Base-by-base conservation (phyloP, 2,113 vertebrate species). In the Stomatorhinus ivindoensis region DNA sequence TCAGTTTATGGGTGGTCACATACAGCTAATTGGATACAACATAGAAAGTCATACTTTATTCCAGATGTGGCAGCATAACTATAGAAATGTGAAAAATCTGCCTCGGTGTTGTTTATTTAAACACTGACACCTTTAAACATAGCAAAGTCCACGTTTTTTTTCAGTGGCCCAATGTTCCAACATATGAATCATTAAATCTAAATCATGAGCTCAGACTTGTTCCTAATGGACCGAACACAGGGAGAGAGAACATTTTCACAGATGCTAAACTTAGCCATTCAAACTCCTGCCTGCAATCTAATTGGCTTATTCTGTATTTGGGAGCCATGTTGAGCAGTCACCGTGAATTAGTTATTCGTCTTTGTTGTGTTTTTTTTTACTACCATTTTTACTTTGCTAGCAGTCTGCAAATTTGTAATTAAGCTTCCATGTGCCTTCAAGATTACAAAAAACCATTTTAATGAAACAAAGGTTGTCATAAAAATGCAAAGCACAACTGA, bases 271-370 rank as follows among this genome's bases (percentile, higher is more conserved):
- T 69, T 35, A 47, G 61, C 73, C 73, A 80, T 39, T 76, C 42
- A 73, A 50, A 35, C 58, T 69, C 42, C 39, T 47, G 39, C 44
- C 21, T 61, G 21, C 61, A 35, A 80, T 51, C 65, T 50, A 31
- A 88, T 88, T 88, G 65, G 65, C 61, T 39, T 42, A 69, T n/a
- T 80, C 73, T 80, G 58, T 48, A 27, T 89, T 69, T 44, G 24
- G 27, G 47, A 83, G 19, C 4, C 46, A 82, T 35, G 48, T 53
- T 82, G 47, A 11, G 31, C 17, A 82, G 73, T 24, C 13, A 53
- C 19, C 21, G 31, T 76, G 65, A 39, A 82, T 39, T 89, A 35
- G 27, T 7, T 1, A 21, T 15, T 48, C 46, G 3, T 46, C 44
- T 51, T 51, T n/a, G 6, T 61, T 61, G 3, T 10, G 2, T 50